phyloP scores from a whole-genome alignment of 2,888 invertebrate genomes.

The Apotomis betuletana region DNA sequence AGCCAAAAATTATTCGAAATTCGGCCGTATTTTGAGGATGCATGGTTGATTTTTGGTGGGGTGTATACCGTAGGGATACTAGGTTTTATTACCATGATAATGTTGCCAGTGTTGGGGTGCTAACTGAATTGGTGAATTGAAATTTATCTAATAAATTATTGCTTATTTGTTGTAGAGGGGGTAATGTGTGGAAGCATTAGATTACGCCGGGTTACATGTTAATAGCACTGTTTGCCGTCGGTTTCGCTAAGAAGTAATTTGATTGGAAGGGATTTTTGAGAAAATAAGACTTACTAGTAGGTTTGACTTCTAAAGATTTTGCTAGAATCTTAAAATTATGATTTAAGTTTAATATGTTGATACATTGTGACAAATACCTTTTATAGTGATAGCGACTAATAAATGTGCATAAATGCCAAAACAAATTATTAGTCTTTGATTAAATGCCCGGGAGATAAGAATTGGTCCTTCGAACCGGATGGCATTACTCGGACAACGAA shows the following conservation, averaged over 20 bases:
- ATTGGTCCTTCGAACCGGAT: too few species aligned
- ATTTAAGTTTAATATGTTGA: neutral
- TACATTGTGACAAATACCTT: too few species aligned
- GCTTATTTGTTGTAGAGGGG: slow-evolving; percentile 56
- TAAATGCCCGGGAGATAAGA: too few species aligned
- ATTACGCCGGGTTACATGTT: slow-evolving; percentile 38
- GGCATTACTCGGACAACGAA: too few species aligned
- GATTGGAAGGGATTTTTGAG: slow-evolving; percentile 1
- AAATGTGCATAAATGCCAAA: too few species aligned
- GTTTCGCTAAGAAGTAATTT: slow-evolving; percentile 10
- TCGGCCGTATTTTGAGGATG: slow-evolving; percentile 42
- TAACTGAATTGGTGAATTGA: slow-evolving; percentile 77
- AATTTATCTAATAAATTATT: slow-evolving; percentile 81
- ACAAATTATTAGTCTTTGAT: too few species aligned
- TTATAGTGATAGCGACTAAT: too few species aligned
- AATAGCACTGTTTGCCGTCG: slow-evolving; percentile 33
- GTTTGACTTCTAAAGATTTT: neutral
- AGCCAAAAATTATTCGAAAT: slow-evolving; percentile 42
- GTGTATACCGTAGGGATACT: slow-evolving; percentile 37
- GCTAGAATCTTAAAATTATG: neutral
- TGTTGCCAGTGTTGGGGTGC: slow-evolving; percentile 66
- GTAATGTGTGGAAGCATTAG: slow-evolving; percentile 45
- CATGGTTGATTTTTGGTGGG: slow-evolving; percentile 33
- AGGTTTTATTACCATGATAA: slow-evolving; percentile 72
- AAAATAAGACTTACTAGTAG: neutral